These are phyloP conservation scores for Drosophila fuyamai DNA, from an alignment of 1,140 invertebrate genomes.

Conservation along the genomic window DNA sequence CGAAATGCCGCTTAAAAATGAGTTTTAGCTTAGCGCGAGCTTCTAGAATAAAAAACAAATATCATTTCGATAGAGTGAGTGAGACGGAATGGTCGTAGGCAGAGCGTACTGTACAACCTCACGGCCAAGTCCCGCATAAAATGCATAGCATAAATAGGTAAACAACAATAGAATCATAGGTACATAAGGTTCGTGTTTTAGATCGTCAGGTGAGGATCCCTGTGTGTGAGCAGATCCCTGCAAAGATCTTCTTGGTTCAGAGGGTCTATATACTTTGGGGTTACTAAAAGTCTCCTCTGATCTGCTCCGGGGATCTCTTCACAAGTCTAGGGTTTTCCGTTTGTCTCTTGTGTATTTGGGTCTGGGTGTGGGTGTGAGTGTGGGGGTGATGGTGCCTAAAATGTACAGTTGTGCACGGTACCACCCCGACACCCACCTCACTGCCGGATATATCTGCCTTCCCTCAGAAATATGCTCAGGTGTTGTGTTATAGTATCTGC, in stretches of 20 bases:
- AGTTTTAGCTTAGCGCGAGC: conserved; percentile 72
- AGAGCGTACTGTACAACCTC: conserved; percentile 17
- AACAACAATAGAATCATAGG: conserved; percentile 56
- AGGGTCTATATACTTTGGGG: conserved; percentile 8
- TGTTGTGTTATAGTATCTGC: conserved; percentile 2
- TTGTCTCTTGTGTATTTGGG: background rate
- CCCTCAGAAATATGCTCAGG: conserved; percentile 31
- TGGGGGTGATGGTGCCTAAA: conserved; percentile 39
- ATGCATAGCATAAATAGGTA: conserved; percentile 46
- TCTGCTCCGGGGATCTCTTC: conserved; percentile 6
- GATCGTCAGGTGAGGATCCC: conserved; percentile 8
- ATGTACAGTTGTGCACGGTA: conserved; percentile 57
- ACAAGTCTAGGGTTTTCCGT: conserved; percentile 11
- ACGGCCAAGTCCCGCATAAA: conserved; percentile 16
- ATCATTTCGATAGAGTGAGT: conserved; percentile 47
- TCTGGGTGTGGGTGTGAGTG: conserved; percentile 16
- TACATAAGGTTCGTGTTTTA: conserved; percentile 32
- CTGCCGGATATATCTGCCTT: conserved; percentile 6
- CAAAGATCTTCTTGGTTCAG: conserved; percentile 18
- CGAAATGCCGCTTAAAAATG: conserved; percentile 72
- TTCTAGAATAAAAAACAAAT: conserved; percentile 61
- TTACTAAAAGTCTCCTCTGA: conserved; percentile 1
- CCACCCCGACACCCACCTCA: conserved; percentile 20
- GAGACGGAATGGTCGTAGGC: conserved; percentile 16
- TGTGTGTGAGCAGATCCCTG: conserved; percentile 11